phyloP scores from a whole-genome alignment of 1,140 invertebrate genomes.

The Zaprionus camerounensis region DNA sequence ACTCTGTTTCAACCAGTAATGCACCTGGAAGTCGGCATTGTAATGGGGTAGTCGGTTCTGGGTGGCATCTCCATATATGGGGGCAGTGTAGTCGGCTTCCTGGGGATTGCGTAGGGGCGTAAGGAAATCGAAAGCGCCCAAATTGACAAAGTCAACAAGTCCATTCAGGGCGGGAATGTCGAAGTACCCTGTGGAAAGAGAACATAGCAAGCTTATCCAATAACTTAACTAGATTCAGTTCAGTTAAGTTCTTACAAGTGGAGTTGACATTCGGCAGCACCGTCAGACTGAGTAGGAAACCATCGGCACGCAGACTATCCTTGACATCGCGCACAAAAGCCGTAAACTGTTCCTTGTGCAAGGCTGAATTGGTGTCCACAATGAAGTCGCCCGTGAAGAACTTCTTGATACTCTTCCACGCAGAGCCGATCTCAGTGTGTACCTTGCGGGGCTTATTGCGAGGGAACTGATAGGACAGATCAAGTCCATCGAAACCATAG shows the following conservation, averaged over 20 bases:
- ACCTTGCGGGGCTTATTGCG: conserved; percentile 90
- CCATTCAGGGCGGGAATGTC: conserved; percentile 89
- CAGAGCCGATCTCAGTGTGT: conserved; percentile 86
- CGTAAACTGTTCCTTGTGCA: conserved; percentile 91
- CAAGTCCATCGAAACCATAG: conserved; percentile 93
- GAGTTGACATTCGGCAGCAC: conserved; percentile 91
- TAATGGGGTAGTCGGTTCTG: conserved; percentile 86
- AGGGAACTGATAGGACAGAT: conserved; percentile 94
- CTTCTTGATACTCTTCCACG: conserved; percentile 91
- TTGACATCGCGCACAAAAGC: conserved; percentile 90
- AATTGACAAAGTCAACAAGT: conserved; percentile 91
- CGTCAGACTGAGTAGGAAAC: conserved; percentile 88
- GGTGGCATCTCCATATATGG: conserved; percentile 88
- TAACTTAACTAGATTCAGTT: not conserved
- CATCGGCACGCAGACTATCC: conserved; percentile 87
- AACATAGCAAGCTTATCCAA: not conserved
- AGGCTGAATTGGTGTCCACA: conserved; percentile 89
- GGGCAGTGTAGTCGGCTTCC: conserved; percentile 90
- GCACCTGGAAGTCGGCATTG: conserved; percentile 88
- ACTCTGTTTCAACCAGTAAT: conserved; percentile 87
- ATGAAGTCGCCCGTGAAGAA: conserved; percentile 88
- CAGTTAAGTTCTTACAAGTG: conserved; percentile 85
- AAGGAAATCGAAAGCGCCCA: conserved; percentile 92
- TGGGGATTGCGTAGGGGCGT: conserved; percentile 90
- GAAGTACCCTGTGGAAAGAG: conserved; percentile 88